phyloP scores from a whole-genome alignment of 2,888 invertebrate genomes.

The Mesorhabditis sp. region DNA sequence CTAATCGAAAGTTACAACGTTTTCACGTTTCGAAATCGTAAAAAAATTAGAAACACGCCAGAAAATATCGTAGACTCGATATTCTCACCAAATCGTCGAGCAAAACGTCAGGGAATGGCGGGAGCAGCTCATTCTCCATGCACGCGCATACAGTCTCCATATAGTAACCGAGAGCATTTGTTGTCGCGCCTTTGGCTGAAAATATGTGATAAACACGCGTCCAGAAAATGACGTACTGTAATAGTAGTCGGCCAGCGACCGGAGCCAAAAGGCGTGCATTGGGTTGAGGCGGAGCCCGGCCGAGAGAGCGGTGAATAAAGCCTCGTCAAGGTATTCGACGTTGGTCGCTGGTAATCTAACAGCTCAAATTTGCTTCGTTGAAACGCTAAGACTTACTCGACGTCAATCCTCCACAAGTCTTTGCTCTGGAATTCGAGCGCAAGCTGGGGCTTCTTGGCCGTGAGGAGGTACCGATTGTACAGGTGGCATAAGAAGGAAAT shows the following conservation, averaged over 20 bases:
- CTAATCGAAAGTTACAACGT: too few species aligned
- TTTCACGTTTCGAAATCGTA: too few species aligned
- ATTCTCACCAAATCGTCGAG: not conserved
- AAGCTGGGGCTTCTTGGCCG: conserved; percentile 13
- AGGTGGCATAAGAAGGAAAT: conserved; percentile 21
- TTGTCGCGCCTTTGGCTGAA: not conserved
- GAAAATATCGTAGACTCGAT: too few species aligned
- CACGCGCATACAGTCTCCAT: conserved; percentile 2
- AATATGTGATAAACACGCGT: not conserved
- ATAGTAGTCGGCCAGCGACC: conserved; percentile 15
- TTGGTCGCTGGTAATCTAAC: not conserved
- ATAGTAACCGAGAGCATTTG: not conserved
- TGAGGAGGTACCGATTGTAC: conserved; percentile 13
- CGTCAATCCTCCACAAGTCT: conserved; percentile 5
- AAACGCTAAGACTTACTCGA: conserved; percentile 10
- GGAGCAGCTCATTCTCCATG: not conserved
- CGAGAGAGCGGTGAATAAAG: conserved; percentile 8
- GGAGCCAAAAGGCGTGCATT: conserved; percentile 11
- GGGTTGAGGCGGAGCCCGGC: conserved; percentile 11
- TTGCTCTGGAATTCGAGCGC: conserved; percentile 13
- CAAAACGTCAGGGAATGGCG: not conserved
- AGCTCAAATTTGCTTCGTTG: not conserved
- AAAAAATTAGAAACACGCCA: too few species aligned
- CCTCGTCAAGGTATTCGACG: conserved; percentile 7
- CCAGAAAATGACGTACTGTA: conserved; percentile 12